Evolutionary conservation across 2,888 invertebrate species (phyloP).

Genomic region (Cepaea hortensis): DNA sequence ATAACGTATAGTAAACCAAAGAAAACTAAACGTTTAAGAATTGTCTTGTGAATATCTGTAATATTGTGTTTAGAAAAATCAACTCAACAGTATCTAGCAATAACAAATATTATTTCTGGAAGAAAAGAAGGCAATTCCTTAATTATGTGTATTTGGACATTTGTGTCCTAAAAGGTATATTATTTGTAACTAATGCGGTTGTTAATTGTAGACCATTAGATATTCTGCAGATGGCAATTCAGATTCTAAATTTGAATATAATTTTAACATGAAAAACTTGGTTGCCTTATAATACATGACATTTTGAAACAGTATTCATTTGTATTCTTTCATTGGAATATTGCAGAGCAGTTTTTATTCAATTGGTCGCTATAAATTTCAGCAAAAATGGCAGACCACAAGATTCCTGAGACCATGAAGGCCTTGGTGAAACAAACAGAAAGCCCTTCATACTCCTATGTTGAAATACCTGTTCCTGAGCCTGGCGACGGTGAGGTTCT

Average conservation of each 20-base stretch:
- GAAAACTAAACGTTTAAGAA: not conserved
- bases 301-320: not conserved
- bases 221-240: too few species aligned
- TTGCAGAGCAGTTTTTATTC: not conserved
- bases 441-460: slow-evolving; percentile 64
- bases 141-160: too few species aligned
- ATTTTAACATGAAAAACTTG: too few species aligned
- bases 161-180: too few species aligned
- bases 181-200: too few species aligned
- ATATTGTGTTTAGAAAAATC: too few species aligned
- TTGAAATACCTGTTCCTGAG: slow-evolving; percentile 64
- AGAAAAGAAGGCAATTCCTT: too few species aligned
- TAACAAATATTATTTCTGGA: too few species aligned
- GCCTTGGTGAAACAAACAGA: slow-evolving; percentile 67
- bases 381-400: slow-evolving; percentile 9
- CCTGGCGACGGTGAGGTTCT: slow-evolving; percentile 67
- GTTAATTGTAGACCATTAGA: too few species aligned
- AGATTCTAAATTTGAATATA: too few species aligned
- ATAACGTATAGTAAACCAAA: not conserved
- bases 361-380: not conserved
- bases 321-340: not conserved
- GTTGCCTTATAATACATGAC: not conserved
- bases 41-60: not conserved
- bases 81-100: too few species aligned
- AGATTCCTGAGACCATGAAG: slow-evolving; percentile 63